These are phyloP conservation scores for Hippocampus zosterae DNA, from an alignment of 2,113 vertebrate species.

Conservation along the genomic window DNA sequence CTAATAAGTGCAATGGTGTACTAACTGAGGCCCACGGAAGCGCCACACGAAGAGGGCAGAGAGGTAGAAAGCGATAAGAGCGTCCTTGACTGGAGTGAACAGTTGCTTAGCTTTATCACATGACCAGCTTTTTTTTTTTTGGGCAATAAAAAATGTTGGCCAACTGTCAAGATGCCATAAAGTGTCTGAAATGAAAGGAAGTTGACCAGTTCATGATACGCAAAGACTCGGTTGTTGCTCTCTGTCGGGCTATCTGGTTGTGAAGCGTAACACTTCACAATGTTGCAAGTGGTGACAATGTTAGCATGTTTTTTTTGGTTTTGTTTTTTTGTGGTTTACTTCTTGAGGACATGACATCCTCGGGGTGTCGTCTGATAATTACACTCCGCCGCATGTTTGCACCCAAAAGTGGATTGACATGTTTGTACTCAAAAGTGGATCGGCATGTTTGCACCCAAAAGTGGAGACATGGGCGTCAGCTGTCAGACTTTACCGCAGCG, in stretches of 20 bases:
- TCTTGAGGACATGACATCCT: no score
- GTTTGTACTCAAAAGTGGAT: neutral
- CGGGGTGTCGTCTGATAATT: neutral
- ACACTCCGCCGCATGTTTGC: no score
- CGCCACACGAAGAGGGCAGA: no score
- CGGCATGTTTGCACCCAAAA: neutral
- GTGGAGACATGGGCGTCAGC: neutral
- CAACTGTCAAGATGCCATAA: neutral
- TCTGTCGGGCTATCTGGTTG: neutral
- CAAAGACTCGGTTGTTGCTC: neutral
- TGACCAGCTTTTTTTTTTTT: neutral
- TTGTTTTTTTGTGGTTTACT: neutral
- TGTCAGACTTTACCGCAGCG: neutral
- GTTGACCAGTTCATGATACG: neutral
- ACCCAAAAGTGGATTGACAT: no score
- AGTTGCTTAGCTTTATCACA: neutral
- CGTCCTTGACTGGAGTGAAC: neutral
- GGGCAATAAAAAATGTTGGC: conserved; percentile 1
- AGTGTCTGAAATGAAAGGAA: neutral
- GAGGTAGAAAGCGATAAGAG: neutral
- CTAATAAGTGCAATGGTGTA: no score
- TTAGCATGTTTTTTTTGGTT: neutral
- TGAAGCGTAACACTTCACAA: neutral
- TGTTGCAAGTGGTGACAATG: neutral
- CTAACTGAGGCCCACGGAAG: no score